Conservation (phyloP, 2,888 invertebrate species). For the Pseudococcus viburni region DNA sequence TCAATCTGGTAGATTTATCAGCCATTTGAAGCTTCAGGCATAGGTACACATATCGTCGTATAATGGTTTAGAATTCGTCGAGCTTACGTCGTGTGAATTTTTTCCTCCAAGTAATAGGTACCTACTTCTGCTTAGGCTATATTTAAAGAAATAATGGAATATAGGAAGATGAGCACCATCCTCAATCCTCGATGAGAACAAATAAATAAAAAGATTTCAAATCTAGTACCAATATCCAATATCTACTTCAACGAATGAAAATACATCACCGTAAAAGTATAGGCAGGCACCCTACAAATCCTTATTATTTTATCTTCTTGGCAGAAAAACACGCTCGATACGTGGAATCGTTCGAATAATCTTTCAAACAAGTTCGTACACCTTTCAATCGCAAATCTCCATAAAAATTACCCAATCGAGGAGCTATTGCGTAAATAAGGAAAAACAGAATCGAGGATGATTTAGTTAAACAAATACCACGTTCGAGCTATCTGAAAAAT, state of each 20-base stretch:
- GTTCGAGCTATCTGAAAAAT: too few relatives aligned
- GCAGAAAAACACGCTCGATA: not conserved
- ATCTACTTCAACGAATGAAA: not conserved
- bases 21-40: not conserved
- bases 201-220: not conserved
- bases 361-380: not conserved
- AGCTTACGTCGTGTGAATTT: not conserved
- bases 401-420: constrained; percentile 28
- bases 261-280: not conserved
- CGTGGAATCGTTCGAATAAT: not conserved
- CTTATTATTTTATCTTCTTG: not conserved
- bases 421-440: constrained; percentile 29
- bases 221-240: too few relatives aligned
- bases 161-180: not conserved
- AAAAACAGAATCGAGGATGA: not conserved
- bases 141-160: not conserved
- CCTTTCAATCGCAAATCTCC: constrained; percentile 12
- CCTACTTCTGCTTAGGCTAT: too few relatives aligned
- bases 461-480: constrained; percentile 21
- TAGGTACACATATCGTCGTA: not conserved
- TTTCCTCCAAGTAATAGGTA: too few relatives aligned
- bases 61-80: not conserved
- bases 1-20: constrained; percentile 1
- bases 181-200: not conserved
- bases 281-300: too few relatives aligned